A percentile compares a stretch with the other conserved stretches of the same genome.
Conservation (phyloP, 2,113 vertebrate genomes). For the Carassius gibelio region DNA sequence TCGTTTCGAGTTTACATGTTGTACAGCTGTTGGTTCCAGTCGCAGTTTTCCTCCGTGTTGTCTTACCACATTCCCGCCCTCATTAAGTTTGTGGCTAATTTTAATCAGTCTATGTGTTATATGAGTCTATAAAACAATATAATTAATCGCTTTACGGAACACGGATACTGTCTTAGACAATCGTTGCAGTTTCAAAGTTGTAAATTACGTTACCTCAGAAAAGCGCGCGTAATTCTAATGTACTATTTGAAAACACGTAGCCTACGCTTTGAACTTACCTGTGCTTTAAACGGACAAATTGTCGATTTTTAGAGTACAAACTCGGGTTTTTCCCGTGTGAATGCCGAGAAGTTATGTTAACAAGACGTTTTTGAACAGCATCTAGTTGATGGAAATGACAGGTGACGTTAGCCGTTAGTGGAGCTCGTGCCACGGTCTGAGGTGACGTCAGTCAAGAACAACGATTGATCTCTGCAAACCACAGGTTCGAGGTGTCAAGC, state of each 20-base stretch:
- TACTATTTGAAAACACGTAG: background rate
- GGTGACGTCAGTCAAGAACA: constrained; percentile 49
- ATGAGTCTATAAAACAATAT: constrained; percentile 27
- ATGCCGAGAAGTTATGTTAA: background rate
- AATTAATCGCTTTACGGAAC: background rate
- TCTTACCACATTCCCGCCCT: constrained; percentile 71
- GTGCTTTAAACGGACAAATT: background rate
- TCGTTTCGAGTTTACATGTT: background rate
- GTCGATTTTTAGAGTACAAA: background rate
- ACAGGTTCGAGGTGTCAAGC: constrained; percentile 29
- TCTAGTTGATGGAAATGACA: constrained; percentile 50
- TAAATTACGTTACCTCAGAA: constrained; percentile 5
- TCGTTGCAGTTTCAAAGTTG: too few relatives aligned
- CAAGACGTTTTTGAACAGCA: constrained; percentile 48
- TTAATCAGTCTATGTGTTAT: constrained; percentile 61
- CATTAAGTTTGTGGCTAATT: constrained; percentile 68
- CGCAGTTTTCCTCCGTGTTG: constrained; percentile 72
- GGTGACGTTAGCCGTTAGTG: constrained; percentile 58
- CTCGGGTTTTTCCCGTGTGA: background rate
- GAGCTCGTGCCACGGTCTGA: constrained; percentile 16
- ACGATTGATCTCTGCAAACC: constrained; percentile 4
- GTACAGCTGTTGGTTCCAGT: constrained; percentile 67
- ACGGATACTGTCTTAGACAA: background rate
- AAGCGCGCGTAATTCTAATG: background rate
- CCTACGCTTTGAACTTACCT: background rate